phyloP scores from a whole-genome alignment of 1,140 invertebrate species.

The Octopus bimaculoides region DNA sequence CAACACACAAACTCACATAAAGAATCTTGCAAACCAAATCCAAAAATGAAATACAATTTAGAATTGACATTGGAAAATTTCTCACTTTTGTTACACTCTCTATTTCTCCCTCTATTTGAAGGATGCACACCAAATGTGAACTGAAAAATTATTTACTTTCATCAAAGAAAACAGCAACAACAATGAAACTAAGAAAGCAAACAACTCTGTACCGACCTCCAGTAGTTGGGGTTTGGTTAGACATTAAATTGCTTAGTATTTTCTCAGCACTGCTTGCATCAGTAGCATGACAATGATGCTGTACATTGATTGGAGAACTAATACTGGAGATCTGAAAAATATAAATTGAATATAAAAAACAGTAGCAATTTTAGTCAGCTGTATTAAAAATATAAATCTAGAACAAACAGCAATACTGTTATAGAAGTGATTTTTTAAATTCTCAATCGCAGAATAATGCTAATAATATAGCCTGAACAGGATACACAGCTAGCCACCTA shows the following conservation, averaged over 20 bases:
- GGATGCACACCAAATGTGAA: not conserved
- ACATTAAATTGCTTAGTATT: slow-evolving; percentile 45
- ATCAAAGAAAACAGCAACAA: not conserved
- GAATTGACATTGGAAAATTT: not conserved
- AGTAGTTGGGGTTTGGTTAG: not conserved
- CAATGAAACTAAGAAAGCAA: not conserved
- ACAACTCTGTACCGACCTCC: not conserved
- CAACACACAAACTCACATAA: too few species aligned
- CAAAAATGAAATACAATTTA: too few species aligned
- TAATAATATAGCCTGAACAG: not conserved
- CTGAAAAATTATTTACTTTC: not conserved
- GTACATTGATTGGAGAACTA: slow-evolving; percentile 48
- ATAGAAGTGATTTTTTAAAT: not conserved
- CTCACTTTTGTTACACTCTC: not conserved
- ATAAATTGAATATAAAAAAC: slow-evolving; percentile 8
- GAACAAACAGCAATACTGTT: not conserved
- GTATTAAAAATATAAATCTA: not conserved
- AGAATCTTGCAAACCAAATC: too few species aligned
- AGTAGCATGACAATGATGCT: slow-evolving; percentile 43
- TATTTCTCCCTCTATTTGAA: not conserved
- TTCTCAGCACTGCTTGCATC: slow-evolving; percentile 43
- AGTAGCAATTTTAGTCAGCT: not conserved
- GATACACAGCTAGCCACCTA: not conserved
- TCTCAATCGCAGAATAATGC: not conserved
- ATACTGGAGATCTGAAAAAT: slow-evolving; percentile 35